Evolutionary conservation across 2,888 invertebrate species (phyloP).

Genomic region (Caenorhabditis macrosperma): DNA sequence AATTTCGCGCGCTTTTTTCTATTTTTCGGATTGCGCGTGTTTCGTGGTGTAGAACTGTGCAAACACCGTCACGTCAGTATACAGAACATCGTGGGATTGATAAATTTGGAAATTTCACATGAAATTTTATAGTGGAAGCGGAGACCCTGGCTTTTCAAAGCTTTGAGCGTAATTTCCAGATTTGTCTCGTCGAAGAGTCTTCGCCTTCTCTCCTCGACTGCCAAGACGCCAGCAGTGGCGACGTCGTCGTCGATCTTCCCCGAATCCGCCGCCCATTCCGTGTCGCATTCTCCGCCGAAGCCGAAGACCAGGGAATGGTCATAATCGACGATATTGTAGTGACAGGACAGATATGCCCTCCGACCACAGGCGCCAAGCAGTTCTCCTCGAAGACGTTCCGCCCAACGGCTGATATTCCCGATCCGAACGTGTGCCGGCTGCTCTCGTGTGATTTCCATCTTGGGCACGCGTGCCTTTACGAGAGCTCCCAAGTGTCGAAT

Average conservation of each 20-base stretch:
- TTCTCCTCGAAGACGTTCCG: constrained; percentile 69
- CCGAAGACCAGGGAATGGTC: constrained; percentile 70
- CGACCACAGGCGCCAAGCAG: constrained; percentile 60
- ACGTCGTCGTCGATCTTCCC: constrained; percentile 70
- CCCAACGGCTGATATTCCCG: constrained; percentile 64
- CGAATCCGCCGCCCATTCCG: constrained; percentile 69
- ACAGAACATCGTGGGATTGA: no score
- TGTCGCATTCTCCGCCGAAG: constrained; percentile 68
- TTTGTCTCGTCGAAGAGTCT: constrained; percentile 71
- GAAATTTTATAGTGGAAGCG: no score
- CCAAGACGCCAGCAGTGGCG: constrained; percentile 65
- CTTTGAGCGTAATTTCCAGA: no score
- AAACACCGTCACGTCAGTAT: no score
- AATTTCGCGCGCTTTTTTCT: no score
- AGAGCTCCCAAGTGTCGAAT: constrained; percentile 67
- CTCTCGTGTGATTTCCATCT: constrained; percentile 75
- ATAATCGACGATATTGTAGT: constrained; percentile 70
- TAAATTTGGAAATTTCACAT: background rate
- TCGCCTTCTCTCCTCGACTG: constrained; percentile 71
- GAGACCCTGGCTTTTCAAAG: no score
- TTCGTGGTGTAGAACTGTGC: no score
- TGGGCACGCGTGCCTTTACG: constrained; percentile 76
- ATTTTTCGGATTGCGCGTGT: no score
- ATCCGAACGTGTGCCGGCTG: constrained; percentile 78
- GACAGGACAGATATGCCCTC: constrained; percentile 63